Percentiles rank a stretch among this genome's conserved stretches.
phyloP scores from a whole-genome alignment of 1,140 invertebrate species.

The Berghia stephanieae region DNA sequence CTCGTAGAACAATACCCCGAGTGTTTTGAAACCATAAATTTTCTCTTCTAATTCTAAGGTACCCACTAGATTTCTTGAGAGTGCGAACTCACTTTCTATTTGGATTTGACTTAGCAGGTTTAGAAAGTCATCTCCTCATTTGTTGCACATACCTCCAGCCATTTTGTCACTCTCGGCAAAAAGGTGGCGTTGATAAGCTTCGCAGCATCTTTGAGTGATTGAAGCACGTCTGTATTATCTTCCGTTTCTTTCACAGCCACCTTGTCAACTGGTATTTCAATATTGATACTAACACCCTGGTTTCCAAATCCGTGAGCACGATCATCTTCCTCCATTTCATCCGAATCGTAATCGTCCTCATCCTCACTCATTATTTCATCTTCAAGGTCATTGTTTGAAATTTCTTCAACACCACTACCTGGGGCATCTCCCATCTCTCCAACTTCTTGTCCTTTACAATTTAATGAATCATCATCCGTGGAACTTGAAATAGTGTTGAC shows the following conservation, averaged over 20 bases:
- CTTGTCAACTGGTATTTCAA: constrained; percentile 45
- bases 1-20: too few species aligned
- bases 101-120: too few species aligned
- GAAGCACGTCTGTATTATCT: constrained; percentile 56
- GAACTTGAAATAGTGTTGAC: not conserved
- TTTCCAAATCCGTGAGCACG: constrained; percentile 51
- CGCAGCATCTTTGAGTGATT: constrained; percentile 49
- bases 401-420: too few species aligned
- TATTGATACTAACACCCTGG: constrained; percentile 44
- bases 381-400: not conserved
- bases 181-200: constrained; percentile 43
- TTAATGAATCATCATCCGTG: not conserved
- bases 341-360: constrained; percentile 32
- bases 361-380: constrained; percentile 12
- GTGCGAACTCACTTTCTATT: too few species aligned
- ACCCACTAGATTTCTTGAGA: too few species aligned
- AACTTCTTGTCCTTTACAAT: not conserved
- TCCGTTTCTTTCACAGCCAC: constrained; percentile 50
- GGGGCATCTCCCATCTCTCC: not conserved
- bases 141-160: constrained; percentile 54
- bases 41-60: too few species aligned
- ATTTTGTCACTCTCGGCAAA: constrained; percentile 44
- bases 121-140: too few species aligned
- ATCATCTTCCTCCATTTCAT: constrained; percentile 38
- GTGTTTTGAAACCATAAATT: too few species aligned